These are phyloP conservation scores for Cheilosia variabilis DNA, from an alignment of 2,888 invertebrate species.

Conservation along the genomic window DNA sequence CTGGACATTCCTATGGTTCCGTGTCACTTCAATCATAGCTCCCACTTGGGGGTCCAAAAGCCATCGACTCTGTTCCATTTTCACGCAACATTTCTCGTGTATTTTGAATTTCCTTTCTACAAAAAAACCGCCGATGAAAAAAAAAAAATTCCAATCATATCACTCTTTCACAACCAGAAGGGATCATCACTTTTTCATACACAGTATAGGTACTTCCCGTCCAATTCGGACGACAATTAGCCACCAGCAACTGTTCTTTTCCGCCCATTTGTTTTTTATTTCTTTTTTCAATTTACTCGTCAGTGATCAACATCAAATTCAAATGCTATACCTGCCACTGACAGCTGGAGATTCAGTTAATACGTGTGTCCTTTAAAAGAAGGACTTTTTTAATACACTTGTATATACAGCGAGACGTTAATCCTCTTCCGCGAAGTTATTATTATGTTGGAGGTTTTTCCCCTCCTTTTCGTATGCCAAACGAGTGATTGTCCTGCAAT, in stretches of 20 bases:
- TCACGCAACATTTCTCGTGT: constrained; percentile 1
- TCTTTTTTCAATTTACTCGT: constrained; percentile 68
- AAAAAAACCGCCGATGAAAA: neutral
- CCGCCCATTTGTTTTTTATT: constrained; percentile 54
- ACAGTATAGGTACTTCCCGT: constrained; percentile 21
- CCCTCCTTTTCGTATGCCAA: constrained; percentile 59
- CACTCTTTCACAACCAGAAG: constrained; percentile 43
- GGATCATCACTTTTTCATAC: constrained; percentile 24
- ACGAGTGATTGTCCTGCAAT: constrained; percentile 64
- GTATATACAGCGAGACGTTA: constrained; percentile 42
- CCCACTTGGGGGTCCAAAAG: constrained; percentile 32
- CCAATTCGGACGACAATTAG: constrained; percentile 56
- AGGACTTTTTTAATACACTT: constrained; percentile 61
- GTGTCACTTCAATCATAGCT: constrained; percentile 17
- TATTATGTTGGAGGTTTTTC: constrained; percentile 27
- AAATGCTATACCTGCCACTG: constrained; percentile 62
- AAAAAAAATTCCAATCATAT: constrained; percentile 50
- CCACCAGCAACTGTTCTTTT: constrained; percentile 33
- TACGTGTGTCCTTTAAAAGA: constrained; percentile 46
- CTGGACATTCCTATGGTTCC: constrained; percentile 25
- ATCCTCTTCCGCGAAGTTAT: constrained; percentile 62
- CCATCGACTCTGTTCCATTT: neutral
- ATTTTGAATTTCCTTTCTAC: neutral
- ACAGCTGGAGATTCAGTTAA: constrained; percentile 68
- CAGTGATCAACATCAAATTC: constrained; percentile 64